Base-by-base conservation (phyloP, 1,140 invertebrate species). In the Riptortus pedestris region DNA sequence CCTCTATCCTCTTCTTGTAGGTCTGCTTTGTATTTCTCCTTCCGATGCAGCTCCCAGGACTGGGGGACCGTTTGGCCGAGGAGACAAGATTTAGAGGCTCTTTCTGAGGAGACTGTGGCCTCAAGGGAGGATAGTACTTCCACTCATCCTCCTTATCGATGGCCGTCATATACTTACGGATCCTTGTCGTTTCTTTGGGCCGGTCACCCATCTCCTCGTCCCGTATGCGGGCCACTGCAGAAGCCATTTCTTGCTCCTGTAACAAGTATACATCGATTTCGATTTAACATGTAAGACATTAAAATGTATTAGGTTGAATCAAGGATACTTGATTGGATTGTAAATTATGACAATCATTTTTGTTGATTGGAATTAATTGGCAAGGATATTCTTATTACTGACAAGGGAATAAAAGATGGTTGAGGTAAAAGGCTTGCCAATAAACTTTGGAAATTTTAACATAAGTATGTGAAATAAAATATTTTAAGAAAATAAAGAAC, bases 21-120 rank as follows among this genome's bases (percentile, higher is more conserved):
- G 91, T 95, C 91, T 95, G 94, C 72, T 93, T 95, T 72, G 95
- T 95, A 74, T 95, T 94, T 73, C 94, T 94, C 65, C 91, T 83
- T 69, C 58, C 22, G 11, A 14, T 5, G 26, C 58, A 24, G 16
- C n/a, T 27, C n/a, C n/a, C n/a, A 2, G 58, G 55, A 12, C 33
- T 33, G 22, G 20, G 18, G 47, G 14, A 58, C 9, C 52, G 31
- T 60, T 26, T 43, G 22, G 43, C 16, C n/a, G n/a, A n/a, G 0
- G 48, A 26, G 29, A 24, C 59, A 4, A 48, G 38, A 48, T 33
- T 16, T 20, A 45, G 48, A 24, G 22, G 28, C 12, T 59, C 55
- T 60, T 45, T 59, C 43, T 60, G 52, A 9, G 64, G 58, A n/a
- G 45, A 61, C 64, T 59, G 57, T n/a, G 64, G 64, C 14, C 63